phyloP scores from a whole-genome alignment of 2,113 vertebrate genomes.

The Amia ocellicauda region DNA sequence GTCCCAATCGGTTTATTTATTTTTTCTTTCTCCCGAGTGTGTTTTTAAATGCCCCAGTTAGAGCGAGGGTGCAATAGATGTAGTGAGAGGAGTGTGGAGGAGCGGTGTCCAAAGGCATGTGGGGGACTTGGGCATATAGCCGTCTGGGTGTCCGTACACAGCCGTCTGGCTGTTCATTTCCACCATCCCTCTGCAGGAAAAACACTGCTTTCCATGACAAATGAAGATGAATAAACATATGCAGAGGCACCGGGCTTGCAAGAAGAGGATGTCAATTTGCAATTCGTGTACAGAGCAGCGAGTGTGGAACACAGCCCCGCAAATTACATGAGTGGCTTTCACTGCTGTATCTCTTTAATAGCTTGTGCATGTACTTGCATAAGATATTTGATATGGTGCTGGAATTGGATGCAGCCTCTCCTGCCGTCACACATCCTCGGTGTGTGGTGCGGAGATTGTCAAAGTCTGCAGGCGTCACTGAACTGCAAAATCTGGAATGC shows the following conservation, averaged over 20 bases:
- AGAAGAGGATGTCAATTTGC: conserved; percentile 1
- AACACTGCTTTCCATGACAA: neutral
- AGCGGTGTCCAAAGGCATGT: too few species aligned
- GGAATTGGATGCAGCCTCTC: conserved; percentile 59
- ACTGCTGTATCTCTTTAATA: conserved; percentile 24
- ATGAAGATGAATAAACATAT: neutral
- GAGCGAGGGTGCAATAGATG: too few species aligned
- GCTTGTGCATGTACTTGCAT: conserved; percentile 37
- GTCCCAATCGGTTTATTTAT: too few species aligned
- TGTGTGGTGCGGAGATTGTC: conserved; percentile 46
- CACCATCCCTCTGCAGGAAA: too few species aligned
- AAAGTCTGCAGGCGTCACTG: conserved; percentile 62
- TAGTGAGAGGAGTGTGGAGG: too few species aligned
- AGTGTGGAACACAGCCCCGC: too few species aligned
- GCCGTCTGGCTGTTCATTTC: too few species aligned
- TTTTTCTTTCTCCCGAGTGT: too few species aligned
- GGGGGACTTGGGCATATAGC: too few species aligned
- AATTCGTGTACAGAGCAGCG: too few species aligned
- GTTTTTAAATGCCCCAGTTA: too few species aligned
- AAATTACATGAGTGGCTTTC: conserved; percentile 18
- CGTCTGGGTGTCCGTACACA: too few species aligned
- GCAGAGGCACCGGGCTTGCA: conserved; percentile 2
- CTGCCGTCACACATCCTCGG: conserved; percentile 21
- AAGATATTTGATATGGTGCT: conserved; percentile 41
- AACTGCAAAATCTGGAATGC: conserved; percentile 67